Conservation (phyloP, 2,113 vertebrate species). For the Alces alces region DNA sequence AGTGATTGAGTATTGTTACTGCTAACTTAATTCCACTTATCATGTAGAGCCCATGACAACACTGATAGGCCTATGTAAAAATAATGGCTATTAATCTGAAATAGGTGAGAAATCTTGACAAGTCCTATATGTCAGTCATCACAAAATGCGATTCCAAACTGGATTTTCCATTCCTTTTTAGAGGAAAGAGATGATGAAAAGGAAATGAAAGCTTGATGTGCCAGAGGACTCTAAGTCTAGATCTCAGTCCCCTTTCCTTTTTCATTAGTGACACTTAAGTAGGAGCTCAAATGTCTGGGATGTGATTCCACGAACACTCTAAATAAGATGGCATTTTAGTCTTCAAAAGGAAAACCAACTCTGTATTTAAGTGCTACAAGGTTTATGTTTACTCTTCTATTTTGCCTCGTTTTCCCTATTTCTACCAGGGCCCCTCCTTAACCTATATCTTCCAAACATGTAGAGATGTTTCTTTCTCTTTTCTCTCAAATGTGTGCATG, state of each 20-base stretch:
- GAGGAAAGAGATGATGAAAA: background rate
- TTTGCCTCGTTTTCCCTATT: background rate
- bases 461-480: background rate
- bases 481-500: background rate
- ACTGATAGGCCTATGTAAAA: background rate
- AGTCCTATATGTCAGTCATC: background rate
- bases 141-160: constrained; percentile 2
- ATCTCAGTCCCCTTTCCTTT: background rate
- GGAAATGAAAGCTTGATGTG: background rate
- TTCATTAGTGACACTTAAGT: background rate
- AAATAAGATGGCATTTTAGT: constrained; percentile 1
- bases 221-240: background rate
- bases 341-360: constrained; percentile 23
- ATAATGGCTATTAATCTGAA: background rate
- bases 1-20: background rate
- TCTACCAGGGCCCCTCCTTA: background rate
- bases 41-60: background rate
- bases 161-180: background rate
- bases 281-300: background rate
- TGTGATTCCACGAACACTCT: background rate
- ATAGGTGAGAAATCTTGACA: background rate
- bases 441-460: background rate
- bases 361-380: background rate
- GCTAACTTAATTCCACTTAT: background rate
- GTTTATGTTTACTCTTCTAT: background rate